These are phyloP conservation scores for Emys orbicularis DNA, from an alignment of 2,797 vertebrate species.

Conservation along the genomic window DNA sequence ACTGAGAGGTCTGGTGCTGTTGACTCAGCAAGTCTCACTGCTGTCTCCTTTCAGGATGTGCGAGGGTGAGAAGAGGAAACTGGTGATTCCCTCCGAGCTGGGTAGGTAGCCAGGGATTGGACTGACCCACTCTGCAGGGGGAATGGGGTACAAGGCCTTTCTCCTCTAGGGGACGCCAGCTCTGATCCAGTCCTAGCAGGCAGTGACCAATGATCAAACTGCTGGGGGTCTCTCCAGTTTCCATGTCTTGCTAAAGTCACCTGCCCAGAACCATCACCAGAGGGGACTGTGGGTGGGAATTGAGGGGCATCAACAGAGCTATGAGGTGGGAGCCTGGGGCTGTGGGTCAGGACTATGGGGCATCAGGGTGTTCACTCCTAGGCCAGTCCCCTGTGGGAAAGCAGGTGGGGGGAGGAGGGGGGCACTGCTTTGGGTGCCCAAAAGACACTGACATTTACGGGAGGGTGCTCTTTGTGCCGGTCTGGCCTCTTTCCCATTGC, in stretches of 20 bases:
- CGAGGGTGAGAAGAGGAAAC: constrained; percentile 93
- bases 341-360: not conserved
- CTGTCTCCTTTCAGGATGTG: constrained; percentile 85
- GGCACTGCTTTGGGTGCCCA: not conserved
- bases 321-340: not conserved
- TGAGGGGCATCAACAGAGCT: not conserved
- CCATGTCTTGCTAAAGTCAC: not conserved
- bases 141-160: not conserved
- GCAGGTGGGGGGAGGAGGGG: not conserved
- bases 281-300: too few species aligned
- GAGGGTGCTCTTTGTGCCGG: not conserved
- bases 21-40: not conserved
- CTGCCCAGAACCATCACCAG: not conserved
- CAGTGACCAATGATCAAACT: not conserved
- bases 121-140: not conserved
- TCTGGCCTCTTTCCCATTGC: not conserved
- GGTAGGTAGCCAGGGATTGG: constrained; percentile 73
- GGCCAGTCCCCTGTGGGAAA: not conserved
- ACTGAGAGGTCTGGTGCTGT: not conserved
- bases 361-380: not conserved
- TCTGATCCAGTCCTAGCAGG: not conserved
- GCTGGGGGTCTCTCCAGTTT: not conserved
- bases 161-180: not conserved
- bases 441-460: not conserved
- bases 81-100: constrained; percentile 93